A percentile compares a stretch with the other conserved stretches of the same genome.
Evolutionary conservation across 2,113 vertebrate species (phyloP).

Genomic region (Hemiscyllium ocellatum): DNA sequence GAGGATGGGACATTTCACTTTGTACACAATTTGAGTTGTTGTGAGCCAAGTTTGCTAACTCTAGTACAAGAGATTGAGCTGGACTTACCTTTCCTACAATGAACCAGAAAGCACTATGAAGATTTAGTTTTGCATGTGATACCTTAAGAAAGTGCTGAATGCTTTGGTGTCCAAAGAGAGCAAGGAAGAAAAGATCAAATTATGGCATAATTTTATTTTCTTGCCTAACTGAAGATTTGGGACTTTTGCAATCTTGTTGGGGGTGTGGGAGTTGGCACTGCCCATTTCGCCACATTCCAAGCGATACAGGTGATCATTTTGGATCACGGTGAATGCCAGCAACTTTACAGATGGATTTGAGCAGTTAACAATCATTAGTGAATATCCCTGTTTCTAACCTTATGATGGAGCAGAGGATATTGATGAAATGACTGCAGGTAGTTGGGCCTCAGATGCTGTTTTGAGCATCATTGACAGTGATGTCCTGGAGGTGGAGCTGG

Average conservation of each 20-base stretch:
- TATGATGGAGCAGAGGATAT: neutral
- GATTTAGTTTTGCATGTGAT: neutral
- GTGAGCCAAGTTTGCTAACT: neutral
- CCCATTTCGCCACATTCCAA: neutral
- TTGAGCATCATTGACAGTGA: neutral
- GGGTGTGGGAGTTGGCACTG: neutral
- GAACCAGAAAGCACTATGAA: neutral
- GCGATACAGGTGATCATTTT: neutral
- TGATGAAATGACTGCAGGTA: neutral
- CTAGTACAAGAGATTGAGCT: neutral
- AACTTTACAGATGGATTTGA: neutral
- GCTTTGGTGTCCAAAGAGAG: neutral
- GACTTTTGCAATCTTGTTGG: neutral
- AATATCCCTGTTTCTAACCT: neutral
- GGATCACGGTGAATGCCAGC: neutral
- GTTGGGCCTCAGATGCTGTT: neutral
- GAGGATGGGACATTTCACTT: neutral
- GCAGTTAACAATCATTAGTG: neutral
- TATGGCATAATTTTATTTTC: neutral
- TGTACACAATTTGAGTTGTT: neutral
- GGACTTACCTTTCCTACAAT: neutral
- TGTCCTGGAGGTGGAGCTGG: neutral
- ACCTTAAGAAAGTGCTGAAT: neutral
- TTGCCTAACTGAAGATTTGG: neutral
- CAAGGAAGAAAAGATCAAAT: neutral